phyloP scores from a whole-genome alignment of 2,113 vertebrate genomes.

The Opisthocomus hoazin region DNA sequence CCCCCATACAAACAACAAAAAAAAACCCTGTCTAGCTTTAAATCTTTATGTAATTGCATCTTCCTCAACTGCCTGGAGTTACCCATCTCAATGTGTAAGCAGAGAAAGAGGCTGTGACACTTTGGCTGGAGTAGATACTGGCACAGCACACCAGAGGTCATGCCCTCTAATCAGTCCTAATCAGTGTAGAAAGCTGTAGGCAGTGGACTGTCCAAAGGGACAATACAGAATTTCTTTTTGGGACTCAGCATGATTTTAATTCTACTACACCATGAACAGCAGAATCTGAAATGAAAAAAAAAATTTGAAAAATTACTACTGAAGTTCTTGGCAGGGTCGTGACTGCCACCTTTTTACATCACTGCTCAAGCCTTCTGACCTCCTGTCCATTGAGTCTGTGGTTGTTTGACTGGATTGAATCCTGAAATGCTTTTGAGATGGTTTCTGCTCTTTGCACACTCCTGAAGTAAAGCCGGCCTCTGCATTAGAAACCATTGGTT shows the following conservation, averaged over 20 bases:
- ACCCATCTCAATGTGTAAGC: not conserved
- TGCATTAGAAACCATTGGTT: not conserved
- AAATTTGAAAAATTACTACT: not conserved
- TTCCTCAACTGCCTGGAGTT: not conserved
- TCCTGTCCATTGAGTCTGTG: not conserved
- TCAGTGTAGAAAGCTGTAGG: not conserved
- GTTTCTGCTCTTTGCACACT: not conserved
- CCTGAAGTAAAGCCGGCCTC: not conserved
- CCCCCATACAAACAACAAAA: not conserved
- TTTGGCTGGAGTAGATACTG: not conserved
- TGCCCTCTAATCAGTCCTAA: not conserved
- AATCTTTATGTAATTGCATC: not conserved
- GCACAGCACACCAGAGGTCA: not conserved
- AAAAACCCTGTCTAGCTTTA: not conserved
- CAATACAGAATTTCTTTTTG: not conserved
- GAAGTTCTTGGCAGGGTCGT: not conserved
- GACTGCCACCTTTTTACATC: not conserved
- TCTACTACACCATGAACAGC: not conserved
- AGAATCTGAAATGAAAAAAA: not conserved
- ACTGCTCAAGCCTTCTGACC: not conserved
- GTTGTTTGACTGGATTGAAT: not conserved
- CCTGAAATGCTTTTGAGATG: not conserved
- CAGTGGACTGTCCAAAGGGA: not conserved
- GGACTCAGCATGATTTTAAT: not conserved
- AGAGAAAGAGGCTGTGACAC: not conserved